These are phyloP conservation scores for Clusia tigrina DNA, from an alignment of 2,888 invertebrate species.

Conservation along the genomic window DNA sequence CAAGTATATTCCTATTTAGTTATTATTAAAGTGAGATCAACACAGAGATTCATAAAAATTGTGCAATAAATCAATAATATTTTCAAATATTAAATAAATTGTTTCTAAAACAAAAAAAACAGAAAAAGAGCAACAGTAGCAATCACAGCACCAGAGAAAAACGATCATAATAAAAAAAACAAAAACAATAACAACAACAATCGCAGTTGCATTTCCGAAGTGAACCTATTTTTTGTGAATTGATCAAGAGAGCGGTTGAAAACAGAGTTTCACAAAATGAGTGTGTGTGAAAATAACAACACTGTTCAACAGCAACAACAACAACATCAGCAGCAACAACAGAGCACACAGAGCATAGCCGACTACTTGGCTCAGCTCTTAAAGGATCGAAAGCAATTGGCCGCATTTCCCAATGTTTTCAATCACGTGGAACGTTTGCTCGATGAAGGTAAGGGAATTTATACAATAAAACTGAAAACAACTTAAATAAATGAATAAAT, in stretches of 20 bases:
- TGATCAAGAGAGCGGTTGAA: not conserved
- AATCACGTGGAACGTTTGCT: slow-evolving; percentile 98
- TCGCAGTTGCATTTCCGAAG: not conserved
- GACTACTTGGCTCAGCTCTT: slow-evolving; percentile 99
- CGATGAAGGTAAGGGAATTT: slow-evolving; percentile 94
- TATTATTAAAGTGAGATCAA: not conserved
- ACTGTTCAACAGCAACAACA: slow-evolving; percentile 54
- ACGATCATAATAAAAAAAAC: not conserved
- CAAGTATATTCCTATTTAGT: not conserved
- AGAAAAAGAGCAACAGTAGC: not conserved
- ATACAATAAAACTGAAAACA: not conserved
- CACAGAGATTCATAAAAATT: slow-evolving; percentile 35
- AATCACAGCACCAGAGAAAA: not conserved
- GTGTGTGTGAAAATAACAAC: slow-evolving; percentile 64
- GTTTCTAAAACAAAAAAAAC: slow-evolving; percentile 27
- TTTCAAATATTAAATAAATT: slow-evolving; percentile 26
- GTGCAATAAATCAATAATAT: slow-evolving; percentile 46
- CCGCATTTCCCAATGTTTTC: slow-evolving; percentile 99
- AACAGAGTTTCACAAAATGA: slow-evolving; percentile 50
- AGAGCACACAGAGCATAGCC: slow-evolving; percentile 95
- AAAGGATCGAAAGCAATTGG: slow-evolving; percentile 99
- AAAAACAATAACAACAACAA: not conserved
- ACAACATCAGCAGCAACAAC: slow-evolving; percentile 58
- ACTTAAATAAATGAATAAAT: too few species aligned
- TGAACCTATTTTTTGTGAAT: not conserved